A percentile compares a stretch with the other conserved stretches of the same genome.
Evolutionary conservation across 2,797 vertebrate species (phyloP).

Genomic region (Argentina silus): DNA sequence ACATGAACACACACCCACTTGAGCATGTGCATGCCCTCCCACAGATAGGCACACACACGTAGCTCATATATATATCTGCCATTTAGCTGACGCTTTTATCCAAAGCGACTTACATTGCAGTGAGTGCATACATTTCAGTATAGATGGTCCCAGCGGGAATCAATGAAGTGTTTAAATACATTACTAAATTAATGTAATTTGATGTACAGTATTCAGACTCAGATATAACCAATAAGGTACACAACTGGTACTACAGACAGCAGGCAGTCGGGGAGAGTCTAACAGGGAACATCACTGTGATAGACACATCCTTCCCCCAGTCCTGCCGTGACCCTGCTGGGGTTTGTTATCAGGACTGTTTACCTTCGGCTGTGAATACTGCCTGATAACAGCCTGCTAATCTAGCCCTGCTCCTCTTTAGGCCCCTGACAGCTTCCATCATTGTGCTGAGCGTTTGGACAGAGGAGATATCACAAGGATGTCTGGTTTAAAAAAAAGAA

Average conservation of each 20-base stretch:
- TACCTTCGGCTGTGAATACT: conserved; percentile 75
- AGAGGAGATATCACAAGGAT: conserved; percentile 69
- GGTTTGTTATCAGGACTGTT: conserved; percentile 71
- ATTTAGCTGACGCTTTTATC: too few relatives aligned
- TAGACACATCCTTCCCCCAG: conserved; percentile 48
- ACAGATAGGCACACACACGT: conserved; percentile 64
- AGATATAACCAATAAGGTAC: too few relatives aligned
- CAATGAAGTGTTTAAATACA: not conserved
- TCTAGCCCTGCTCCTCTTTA: conserved; percentile 70
- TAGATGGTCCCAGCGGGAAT: too few relatives aligned
- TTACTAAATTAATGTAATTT: not conserved
- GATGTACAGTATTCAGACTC: too few relatives aligned
- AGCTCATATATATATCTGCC: too few relatives aligned
- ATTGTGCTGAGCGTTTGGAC: conserved; percentile 76
- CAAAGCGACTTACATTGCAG: too few relatives aligned
- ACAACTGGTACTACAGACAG: not conserved
- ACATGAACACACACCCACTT: conserved; percentile 66
- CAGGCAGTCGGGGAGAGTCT: conserved; percentile 30
- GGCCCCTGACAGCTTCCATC: conserved; percentile 69
- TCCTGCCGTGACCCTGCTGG: conserved; percentile 48
- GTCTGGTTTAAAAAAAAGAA: conserved; percentile 73
- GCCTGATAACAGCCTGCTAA: conserved; percentile 68
- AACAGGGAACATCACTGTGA: conserved; percentile 57
- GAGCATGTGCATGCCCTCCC: conserved; percentile 59
- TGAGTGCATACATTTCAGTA: too few relatives aligned